phyloP scores from a whole-genome alignment of 2,888 invertebrate species.

The Leptopterna dolabrata region DNA sequence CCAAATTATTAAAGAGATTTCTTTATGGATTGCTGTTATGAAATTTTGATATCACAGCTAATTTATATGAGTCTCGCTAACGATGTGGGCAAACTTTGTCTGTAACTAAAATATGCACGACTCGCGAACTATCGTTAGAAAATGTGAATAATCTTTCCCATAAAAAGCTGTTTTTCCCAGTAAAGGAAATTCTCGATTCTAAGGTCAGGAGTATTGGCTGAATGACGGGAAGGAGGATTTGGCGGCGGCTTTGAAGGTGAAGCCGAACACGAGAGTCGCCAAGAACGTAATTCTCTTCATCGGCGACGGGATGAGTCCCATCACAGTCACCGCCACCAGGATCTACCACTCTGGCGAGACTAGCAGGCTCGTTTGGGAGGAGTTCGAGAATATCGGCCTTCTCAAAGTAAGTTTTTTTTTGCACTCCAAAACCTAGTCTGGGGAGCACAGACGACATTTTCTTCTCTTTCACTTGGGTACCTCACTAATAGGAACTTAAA shows the following conservation, averaged over 20 bases:
- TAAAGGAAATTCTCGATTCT: neutral
- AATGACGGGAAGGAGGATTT: conserved; percentile 8
- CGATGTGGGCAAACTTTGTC: too few relatives aligned
- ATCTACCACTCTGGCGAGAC: conserved; percentile 54
- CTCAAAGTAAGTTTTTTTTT: conserved; percentile 44
- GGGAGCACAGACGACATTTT: too few relatives aligned
- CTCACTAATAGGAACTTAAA: too few relatives aligned
- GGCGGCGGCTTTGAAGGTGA: conserved; percentile 23
- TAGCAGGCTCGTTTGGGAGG: conserved; percentile 49
- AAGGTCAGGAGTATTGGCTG: conserved; percentile 31
- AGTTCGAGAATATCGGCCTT: conserved; percentile 52
- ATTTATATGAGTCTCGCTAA: too few relatives aligned
- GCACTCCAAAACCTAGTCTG: neutral
- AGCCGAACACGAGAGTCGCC: conserved; percentile 40
- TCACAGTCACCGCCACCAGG: conserved; percentile 53
- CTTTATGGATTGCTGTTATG: too few relatives aligned
- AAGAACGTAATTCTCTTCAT: conserved; percentile 57
- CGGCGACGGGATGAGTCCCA: conserved; percentile 57
- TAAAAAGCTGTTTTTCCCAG: too few relatives aligned
- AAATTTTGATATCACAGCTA: too few relatives aligned
- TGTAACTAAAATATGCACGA: too few relatives aligned
- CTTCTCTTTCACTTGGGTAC: too few relatives aligned
- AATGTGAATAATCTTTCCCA: too few relatives aligned
- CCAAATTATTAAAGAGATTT: too few relatives aligned
- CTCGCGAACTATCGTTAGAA: too few relatives aligned